Base-by-base conservation (phyloP, 2,888 invertebrate species). In the Dynastes tityus region DNA sequence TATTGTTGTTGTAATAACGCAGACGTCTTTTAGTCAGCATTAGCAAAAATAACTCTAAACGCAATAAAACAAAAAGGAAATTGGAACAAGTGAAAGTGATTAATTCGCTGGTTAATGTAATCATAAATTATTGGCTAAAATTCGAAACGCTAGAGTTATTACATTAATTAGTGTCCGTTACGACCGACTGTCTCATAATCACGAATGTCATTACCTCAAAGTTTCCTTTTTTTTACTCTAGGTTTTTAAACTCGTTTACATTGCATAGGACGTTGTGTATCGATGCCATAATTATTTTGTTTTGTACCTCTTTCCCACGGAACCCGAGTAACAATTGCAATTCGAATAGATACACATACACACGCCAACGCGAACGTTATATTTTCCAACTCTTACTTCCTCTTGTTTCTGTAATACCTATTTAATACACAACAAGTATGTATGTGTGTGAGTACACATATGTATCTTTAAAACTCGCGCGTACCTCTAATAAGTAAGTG, bases 311-410 rank as follows among this genome's bases (percentile, higher is more conserved):
- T 58, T 58, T 58, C 55, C 55, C 55, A 58, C 55, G 55, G 55
- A 22, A 58, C 55, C 22, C 16, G 55, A 58, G 55, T 22, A 58
- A 58, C 55, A 58, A 58, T 58, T 22, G 22, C 22, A 58, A 58
- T 22, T 58, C 55, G 55, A 58, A 22, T 16, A 58, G 0, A 22
- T 9, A 58, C 55, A 58, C 53, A 53, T 16, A 22, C 22, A 53
- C 53, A 53, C 13, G 16, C 13, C 16, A 16, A 58, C 22, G 22
- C 5, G 22, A 22, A 58, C 22, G 22, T 27, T 58, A 58, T 58
- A 58, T 16, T 58, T 58, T 58, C 55, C n/a, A 58, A 58, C 22
- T 58, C n/a, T n/a, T 58, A 58, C 55, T 58, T 58, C 55, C 55
- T 58, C 5, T 58, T 58, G 55, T 3, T 2, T 58, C 55, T 16